Conservation (phyloP, 1,140 invertebrate species). For the Agrilus planipennis region DNA sequence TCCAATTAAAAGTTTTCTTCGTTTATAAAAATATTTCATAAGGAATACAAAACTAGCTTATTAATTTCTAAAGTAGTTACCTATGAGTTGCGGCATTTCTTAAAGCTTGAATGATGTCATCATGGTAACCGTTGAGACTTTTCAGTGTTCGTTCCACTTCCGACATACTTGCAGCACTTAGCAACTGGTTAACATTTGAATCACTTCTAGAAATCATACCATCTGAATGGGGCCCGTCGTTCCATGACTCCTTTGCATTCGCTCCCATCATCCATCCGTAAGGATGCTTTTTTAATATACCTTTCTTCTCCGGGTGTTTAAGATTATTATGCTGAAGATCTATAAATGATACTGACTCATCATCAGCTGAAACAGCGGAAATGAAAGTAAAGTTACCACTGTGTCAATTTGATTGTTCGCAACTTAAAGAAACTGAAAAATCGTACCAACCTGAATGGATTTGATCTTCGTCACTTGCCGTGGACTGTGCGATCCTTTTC, state of each 20-base stretch:
- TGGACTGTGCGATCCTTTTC: conserved; percentile 51
- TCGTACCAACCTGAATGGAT: conserved; percentile 57
- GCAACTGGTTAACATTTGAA: conserved; percentile 41
- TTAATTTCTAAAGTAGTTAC: too few species aligned
- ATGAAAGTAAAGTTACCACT: conserved; percentile 28
- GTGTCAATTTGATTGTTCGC: neutral
- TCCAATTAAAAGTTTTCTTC: too few species aligned
- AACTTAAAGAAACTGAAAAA: neutral
- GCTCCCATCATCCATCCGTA: conserved; percentile 59
- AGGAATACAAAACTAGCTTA: too few species aligned
- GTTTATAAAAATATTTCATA: too few species aligned
- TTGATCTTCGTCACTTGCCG: conserved; percentile 60
- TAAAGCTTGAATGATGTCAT: conserved; percentile 79
- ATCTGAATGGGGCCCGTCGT: conserved; percentile 59
- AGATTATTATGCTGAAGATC: conserved; percentile 65
- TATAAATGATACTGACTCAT: conserved; percentile 70
- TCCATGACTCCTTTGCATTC: conserved; percentile 54
- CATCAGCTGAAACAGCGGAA: too few species aligned
- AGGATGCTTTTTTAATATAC: conserved; percentile 76
- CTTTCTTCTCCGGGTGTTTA: conserved; percentile 73
- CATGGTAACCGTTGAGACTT: conserved; percentile 82
- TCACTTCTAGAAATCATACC: conserved; percentile 57
- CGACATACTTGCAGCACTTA: conserved; percentile 42
- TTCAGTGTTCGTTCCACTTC: conserved; percentile 75
- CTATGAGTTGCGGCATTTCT: conserved; percentile 66